Conservation (phyloP, 2,113 vertebrate genomes). For the Paedocypris sp. region DNA sequence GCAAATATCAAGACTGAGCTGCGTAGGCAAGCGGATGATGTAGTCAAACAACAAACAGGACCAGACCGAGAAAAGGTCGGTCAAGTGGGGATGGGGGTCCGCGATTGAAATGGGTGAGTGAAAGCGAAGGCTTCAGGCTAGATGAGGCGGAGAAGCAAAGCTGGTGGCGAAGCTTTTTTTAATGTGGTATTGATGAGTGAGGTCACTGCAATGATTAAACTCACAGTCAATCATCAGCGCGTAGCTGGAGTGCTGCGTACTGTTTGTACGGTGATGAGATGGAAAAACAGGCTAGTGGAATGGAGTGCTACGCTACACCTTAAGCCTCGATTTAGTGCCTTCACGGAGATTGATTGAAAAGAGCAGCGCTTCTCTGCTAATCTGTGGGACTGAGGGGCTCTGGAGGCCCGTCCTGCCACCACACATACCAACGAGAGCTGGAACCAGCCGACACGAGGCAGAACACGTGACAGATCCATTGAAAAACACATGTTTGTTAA, state of each 20-base stretch:
- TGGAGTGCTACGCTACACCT: constrained; percentile 44
- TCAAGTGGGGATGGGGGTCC: constrained; percentile 1
- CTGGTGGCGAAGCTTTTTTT: constrained; percentile 47
- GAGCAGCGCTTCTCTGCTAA: constrained; percentile 44
- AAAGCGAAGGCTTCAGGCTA: constrained; percentile 4
- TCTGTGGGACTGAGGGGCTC: constrained; percentile 40
- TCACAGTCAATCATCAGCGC: constrained; percentile 32
- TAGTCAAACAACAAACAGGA: constrained; percentile 4
- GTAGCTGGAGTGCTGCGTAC: constrained; percentile 23
- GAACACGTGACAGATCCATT: constrained; percentile 33
- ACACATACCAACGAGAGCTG: constrained; percentile 39
- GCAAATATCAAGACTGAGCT: constrained; percentile 4
- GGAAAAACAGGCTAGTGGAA: constrained; percentile 39
- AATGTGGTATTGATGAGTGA: constrained; percentile 53
- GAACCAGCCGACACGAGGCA: not conserved
- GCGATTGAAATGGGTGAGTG: constrained; percentile 27
- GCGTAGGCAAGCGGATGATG: constrained; percentile 23
- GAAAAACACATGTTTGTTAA: not conserved
- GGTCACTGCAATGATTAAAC: constrained; percentile 53
- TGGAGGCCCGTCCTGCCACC: constrained; percentile 1
- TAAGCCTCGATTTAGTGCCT: constrained; percentile 51
- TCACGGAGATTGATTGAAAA: constrained; percentile 51
- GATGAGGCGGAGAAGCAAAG: not conserved
- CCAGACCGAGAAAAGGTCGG: constrained; percentile 13
- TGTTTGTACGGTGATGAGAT: constrained; percentile 48